phyloP scores from a whole-genome alignment of 2,797 vertebrate genomes.

The Typhlichthys subterraneus region DNA sequence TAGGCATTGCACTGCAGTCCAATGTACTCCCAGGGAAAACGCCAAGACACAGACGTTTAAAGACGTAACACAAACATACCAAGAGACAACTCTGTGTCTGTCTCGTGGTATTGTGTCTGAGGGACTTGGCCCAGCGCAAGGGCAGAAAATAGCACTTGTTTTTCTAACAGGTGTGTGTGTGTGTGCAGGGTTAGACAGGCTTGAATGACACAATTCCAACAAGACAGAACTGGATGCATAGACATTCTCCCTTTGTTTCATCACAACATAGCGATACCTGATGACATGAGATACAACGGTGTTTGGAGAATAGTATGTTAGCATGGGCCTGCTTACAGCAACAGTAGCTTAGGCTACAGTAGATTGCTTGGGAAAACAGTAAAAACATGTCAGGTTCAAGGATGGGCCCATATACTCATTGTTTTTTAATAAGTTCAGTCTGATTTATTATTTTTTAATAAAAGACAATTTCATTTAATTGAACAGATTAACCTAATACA shows the following conservation, averaged over 20 bases:
- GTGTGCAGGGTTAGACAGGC: background rate
- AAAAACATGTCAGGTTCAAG: background rate
- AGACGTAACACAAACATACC: background rate
- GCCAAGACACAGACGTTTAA: background rate
- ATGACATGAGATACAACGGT: conserved; percentile 38
- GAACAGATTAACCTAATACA: too few species aligned
- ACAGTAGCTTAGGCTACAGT: conserved; percentile 51
- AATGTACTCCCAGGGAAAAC: conserved; percentile 20
- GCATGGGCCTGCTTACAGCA: conserved; percentile 40
- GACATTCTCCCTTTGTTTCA: conserved; percentile 35
- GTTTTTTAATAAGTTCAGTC: too few species aligned
- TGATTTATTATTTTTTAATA: too few species aligned
- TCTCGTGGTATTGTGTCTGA: conserved; percentile 40
- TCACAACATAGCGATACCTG: conserved; percentile 22
- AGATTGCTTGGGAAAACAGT: conserved; percentile 30
- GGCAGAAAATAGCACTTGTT: conserved; percentile 38
- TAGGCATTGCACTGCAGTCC: conserved; percentile 7
- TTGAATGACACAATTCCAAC: conserved; percentile 44
- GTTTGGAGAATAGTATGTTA: conserved; percentile 33
- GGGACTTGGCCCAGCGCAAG: conserved; percentile 24
- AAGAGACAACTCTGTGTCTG: background rate
- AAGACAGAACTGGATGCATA: conserved; percentile 54
- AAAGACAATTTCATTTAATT: too few species aligned
- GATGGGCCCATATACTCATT: background rate
- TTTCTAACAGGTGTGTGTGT: conserved; percentile 53